Conservation (phyloP, 2,888 invertebrate genomes). For the Notodonta dromedarius region DNA sequence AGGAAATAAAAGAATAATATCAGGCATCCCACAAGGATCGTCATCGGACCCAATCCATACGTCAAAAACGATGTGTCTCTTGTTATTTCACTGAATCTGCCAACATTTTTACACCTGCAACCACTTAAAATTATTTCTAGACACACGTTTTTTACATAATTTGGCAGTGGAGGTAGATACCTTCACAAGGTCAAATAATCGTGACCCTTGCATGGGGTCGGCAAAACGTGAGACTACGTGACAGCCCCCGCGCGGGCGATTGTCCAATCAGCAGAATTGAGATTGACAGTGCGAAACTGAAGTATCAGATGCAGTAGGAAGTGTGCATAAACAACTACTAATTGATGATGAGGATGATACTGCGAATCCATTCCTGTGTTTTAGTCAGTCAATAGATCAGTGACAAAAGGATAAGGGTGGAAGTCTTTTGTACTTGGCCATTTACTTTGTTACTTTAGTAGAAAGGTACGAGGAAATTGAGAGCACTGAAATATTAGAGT, state of each 20-base stretch:
- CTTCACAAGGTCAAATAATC: slow-evolving; percentile 16
- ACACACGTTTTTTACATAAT: neutral
- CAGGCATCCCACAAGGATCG: no score
- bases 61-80: no score
- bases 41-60: no score
- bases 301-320: slow-evolving; percentile 21
- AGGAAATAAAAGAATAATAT: no score
- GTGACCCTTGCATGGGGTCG: slow-evolving; percentile 20
- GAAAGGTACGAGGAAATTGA: no score
- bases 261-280: slow-evolving; percentile 40
- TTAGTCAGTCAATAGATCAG: slow-evolving; percentile 32
- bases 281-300: slow-evolving; percentile 22
- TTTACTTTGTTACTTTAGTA: no score
- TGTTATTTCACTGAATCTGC: no score
- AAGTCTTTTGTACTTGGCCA: no score
- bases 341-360: neutral
- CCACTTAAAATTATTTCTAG: neutral
- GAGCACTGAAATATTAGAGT: no score
- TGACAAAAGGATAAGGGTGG: no score
- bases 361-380: no score
- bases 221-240: slow-evolving; percentile 6
- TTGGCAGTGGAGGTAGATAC: neutral
- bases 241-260: slow-evolving; percentile 23
- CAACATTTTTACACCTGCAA: neutral
- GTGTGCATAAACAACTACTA: slow-evolving; percentile 5